Conservation (phyloP, 1,140 invertebrate genomes). For the Calosoma granatense region DNA sequence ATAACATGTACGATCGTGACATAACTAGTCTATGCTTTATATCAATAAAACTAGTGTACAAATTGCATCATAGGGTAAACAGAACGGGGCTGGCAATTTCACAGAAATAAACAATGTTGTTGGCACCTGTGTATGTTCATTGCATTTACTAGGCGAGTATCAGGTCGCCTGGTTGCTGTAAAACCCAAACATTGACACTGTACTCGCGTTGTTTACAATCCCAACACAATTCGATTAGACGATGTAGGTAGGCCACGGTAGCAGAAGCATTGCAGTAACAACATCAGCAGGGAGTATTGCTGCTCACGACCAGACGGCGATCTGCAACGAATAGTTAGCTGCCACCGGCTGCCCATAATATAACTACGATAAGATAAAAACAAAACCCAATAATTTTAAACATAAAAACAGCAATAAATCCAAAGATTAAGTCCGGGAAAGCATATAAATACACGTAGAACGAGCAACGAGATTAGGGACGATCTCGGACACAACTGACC, state of each 20-base stretch:
- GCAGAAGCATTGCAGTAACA: neutral
- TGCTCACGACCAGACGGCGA: too few species aligned
- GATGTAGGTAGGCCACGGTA: neutral
- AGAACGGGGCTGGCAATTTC: too few species aligned
- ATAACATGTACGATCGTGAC: too few species aligned
- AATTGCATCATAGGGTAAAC: too few species aligned
- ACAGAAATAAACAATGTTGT: too few species aligned
- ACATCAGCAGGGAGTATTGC: too few species aligned
- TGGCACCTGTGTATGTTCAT: too few species aligned
- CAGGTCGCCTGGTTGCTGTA: too few species aligned
- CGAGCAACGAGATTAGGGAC: neutral
- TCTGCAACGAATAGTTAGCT: too few species aligned
- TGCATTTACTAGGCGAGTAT: too few species aligned
- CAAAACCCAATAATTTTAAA: constrained; percentile 5
- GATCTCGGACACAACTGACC: neutral
- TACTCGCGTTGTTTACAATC: neutral
- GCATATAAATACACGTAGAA: neutral
- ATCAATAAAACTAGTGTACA: too few species aligned
- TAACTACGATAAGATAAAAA: constrained; percentile 5
- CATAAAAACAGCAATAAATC: constrained; percentile 1
- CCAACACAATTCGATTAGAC: neutral
- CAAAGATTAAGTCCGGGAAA: constrained; percentile 1
- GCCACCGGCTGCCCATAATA: neutral
- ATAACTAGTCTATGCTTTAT: too few species aligned
- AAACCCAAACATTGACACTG: neutral